phyloP scores from a whole-genome alignment of 2,888 invertebrate genomes.

The Lepidochitona cinerea region DNA sequence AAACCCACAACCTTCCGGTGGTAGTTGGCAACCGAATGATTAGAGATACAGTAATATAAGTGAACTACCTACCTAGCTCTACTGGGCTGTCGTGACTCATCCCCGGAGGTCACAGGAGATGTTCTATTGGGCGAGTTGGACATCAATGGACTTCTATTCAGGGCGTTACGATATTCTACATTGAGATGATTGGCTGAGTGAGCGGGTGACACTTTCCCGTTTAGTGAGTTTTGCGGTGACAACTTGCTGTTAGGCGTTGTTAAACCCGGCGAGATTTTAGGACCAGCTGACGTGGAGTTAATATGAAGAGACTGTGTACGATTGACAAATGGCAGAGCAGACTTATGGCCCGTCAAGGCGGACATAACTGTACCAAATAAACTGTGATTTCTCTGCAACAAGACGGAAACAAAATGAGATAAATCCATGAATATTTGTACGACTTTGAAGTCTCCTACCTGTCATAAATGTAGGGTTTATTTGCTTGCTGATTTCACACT shows the following conservation, averaged over 20 bases:
- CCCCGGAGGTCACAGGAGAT: constrained; percentile 10
- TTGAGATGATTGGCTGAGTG: constrained; percentile 57
- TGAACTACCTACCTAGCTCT: constrained; percentile 43
- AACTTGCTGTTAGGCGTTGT: constrained; percentile 45
- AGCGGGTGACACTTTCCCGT: constrained; percentile 56
- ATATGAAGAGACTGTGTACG: constrained; percentile 64
- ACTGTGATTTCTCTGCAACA: constrained; percentile 90
- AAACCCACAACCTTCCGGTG: too few species aligned
- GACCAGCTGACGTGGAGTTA: constrained; percentile 49
- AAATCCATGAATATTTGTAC: too few species aligned
- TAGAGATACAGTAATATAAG: too few species aligned
- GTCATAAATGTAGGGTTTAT: too few species aligned
- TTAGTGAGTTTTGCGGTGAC: constrained; percentile 56
- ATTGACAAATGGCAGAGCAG: constrained; percentile 54
- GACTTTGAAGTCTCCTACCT: too few species aligned
- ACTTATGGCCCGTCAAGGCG: constrained; percentile 55
- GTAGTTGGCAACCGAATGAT: too few species aligned
- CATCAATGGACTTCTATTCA: constrained; percentile 59
- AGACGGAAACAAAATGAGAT: constrained; percentile 1
- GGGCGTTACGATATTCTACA: constrained; percentile 57
- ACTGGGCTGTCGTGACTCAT: constrained; percentile 43
- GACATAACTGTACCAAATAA: constrained; percentile 88
- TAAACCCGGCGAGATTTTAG: constrained; percentile 57
- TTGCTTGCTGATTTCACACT: too few species aligned
- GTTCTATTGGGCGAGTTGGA: constrained; percentile 13